These are phyloP conservation scores for Psilopsiagon aurifrons DNA, from an alignment of 2,113 vertebrate genomes.

Conservation along the genomic window DNA sequence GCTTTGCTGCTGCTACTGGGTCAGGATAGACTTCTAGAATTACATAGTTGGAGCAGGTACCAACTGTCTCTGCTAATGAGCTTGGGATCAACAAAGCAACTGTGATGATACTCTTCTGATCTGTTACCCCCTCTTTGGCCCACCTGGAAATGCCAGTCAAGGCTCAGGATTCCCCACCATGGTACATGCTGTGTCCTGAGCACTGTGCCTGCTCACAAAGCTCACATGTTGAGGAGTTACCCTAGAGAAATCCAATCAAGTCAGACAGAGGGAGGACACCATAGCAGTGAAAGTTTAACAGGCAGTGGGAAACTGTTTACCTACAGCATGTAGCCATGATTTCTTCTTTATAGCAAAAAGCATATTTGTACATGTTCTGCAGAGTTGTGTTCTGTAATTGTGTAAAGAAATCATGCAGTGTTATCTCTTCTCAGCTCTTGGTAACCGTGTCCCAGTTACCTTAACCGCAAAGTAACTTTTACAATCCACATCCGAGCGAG, in stretches of 20 bases:
- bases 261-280: not conserved
- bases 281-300: not conserved
- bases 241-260: not conserved
- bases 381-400: not conserved
- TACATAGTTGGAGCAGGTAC: not conserved
- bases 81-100: not conserved
- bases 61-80: rapidly evolving
- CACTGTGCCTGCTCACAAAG: not conserved
- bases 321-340: not conserved
- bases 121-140: not conserved
- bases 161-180: not conserved
- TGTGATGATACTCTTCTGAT: not conserved
- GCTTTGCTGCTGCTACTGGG: not conserved
- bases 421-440: not conserved
- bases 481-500: not conserved
- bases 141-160: not conserved
- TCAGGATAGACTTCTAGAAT: not conserved
- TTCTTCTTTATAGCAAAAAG: not conserved
- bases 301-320: not conserved
- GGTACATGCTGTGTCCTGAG: not conserved
- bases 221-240: not conserved
- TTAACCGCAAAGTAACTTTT: not conserved
- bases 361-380: not conserved
- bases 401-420: not conserved
- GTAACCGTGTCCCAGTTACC: not conserved